Conservation (phyloP, 2,113 vertebrate genomes). For the Geothlypis trichas region DNA sequence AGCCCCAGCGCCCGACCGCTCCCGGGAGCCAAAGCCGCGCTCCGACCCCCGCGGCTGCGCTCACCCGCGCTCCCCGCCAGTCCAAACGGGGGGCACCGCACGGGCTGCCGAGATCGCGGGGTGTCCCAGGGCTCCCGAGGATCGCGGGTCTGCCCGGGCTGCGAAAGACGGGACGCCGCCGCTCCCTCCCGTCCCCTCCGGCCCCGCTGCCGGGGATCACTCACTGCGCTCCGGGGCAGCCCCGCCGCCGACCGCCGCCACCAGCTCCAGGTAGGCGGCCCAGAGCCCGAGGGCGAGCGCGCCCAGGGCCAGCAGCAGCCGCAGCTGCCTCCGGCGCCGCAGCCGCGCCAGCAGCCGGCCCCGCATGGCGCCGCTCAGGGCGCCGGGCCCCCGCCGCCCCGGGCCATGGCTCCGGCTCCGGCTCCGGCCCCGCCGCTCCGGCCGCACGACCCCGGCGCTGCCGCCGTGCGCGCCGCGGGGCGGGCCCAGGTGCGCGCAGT, state of each 20-base stretch:
- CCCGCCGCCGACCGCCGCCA: constrained; percentile 48
- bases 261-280: constrained; percentile 74
- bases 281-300: constrained; percentile 65
- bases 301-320: constrained; percentile 64
- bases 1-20: accelerated
- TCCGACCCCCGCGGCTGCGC: neutral
- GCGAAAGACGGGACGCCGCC: neutral
- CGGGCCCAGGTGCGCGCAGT: constrained; percentile 4
- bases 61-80: too few relatives aligned
- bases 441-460: neutral
- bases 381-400: neutral
- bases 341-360: constrained; percentile 54
- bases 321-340: constrained; percentile 66
- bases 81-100: too few relatives aligned
- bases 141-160: neutral
- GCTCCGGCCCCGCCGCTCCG: neutral
- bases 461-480: neutral
- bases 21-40: neutral
- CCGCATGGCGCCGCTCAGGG: constrained; percentile 30
- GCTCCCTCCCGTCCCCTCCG: neutral
- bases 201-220: neutral
- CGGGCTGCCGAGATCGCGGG: neutral
- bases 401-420: neutral
- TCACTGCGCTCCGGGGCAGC: constrained; percentile 65
- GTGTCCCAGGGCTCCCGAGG: neutral